phyloP scores from a whole-genome alignment of 1,140 invertebrate genomes.

The Zaprionus africanus region DNA sequence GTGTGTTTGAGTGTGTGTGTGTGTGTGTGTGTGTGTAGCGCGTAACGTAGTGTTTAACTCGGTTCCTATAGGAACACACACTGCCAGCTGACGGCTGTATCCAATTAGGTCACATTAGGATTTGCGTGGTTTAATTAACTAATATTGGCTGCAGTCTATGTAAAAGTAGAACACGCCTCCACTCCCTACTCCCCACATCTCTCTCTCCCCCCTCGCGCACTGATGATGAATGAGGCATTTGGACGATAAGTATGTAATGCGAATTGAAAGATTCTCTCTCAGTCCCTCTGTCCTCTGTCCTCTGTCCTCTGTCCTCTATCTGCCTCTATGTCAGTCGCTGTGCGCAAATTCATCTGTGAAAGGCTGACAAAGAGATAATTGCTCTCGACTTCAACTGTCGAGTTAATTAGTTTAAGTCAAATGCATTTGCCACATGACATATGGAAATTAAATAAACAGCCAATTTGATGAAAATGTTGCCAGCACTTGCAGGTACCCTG shows the following conservation, averaged over 20 bases:
- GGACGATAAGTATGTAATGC: conserved; percentile 2
- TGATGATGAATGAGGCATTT: neutral
- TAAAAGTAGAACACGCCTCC: neutral
- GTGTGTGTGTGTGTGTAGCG: conserved; percentile 21
- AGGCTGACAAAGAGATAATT: conserved; percentile 1
- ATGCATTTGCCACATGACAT: neutral
- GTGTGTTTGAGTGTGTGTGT: conserved; percentile 19
- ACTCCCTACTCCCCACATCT: no score
- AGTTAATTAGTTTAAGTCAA: conserved; percentile 2
- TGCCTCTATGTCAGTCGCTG: neutral
- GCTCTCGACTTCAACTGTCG: neutral
- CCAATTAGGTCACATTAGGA: conserved; percentile 78
- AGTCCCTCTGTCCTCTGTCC: neutral
- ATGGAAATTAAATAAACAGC: neutral
- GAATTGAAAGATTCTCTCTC: neutral
- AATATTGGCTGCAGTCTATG: conserved; percentile 55
- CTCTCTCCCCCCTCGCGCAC: neutral
- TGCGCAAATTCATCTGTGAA: neutral
- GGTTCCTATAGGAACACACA: conserved; percentile 27
- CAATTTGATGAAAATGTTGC: no score
- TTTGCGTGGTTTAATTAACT: conserved; percentile 78
- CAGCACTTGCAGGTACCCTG: neutral
- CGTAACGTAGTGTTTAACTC: neutral
- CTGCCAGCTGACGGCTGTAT: conserved; percentile 56
- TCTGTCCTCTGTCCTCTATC: neutral